These are phyloP conservation scores for Vombatus ursinus DNA, from an alignment of 2,113 vertebrate species.

Conservation along the genomic window DNA sequence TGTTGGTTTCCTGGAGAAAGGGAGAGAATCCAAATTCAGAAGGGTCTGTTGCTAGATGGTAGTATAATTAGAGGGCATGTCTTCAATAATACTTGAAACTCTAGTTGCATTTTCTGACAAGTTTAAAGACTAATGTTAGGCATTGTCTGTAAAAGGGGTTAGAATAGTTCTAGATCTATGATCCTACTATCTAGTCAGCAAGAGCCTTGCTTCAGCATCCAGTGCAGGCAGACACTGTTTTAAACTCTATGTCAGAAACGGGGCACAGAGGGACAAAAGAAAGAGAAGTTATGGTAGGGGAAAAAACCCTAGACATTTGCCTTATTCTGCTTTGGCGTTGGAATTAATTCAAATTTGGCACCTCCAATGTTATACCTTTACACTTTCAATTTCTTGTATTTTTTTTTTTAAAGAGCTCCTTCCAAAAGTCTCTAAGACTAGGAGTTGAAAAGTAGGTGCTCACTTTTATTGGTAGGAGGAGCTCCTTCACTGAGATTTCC, in stretches of 20 bases:
- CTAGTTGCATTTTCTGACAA: background rate
- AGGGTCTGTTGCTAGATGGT: background rate
- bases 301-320: background rate
- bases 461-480: background rate
- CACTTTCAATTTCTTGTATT: background rate
- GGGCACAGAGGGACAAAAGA: background rate
- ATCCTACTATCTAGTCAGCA: background rate
- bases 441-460: background rate
- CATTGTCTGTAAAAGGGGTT: background rate
- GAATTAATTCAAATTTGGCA: background rate
- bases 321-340: background rate
- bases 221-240: background rate
- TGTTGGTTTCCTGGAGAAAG: background rate
- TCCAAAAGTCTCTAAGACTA: background rate
- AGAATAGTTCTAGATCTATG: background rate
- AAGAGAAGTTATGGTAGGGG: background rate
- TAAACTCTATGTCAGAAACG: background rate
- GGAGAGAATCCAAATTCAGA: background rate
- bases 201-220: background rate
- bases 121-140: background rate
- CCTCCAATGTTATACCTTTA: background rate
- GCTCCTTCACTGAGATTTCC: background rate
- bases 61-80: background rate
- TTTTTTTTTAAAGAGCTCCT: background rate
- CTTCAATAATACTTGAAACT: background rate